Percentiles rank a stretch among this genome's conserved stretches.
Conservation (phyloP, 2,113 vertebrate species). For the Podarcis muralis region DNA sequence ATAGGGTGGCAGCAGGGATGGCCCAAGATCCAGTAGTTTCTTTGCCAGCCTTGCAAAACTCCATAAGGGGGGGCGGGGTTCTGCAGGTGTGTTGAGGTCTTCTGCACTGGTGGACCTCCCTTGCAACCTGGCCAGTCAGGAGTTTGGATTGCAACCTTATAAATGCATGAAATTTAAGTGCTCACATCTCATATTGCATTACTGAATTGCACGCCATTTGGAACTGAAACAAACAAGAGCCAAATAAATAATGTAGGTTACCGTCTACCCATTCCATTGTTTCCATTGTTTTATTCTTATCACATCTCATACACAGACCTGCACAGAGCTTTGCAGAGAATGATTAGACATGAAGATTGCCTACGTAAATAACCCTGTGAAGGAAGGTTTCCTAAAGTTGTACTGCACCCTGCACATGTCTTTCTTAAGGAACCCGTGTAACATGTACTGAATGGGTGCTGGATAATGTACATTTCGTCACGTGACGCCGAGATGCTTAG, state of each 20-base stretch:
- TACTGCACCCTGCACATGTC: not conserved
- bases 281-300: not conserved
- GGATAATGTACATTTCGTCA: not conserved
- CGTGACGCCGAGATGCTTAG: not conserved
- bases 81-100: too few relatives aligned
- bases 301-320: too few relatives aligned
- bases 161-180: conserved; percentile 30
- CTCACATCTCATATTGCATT: conserved; percentile 3
- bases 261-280: not conserved
- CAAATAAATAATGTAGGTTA: not conserved
- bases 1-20: too few relatives aligned
- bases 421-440: not conserved
- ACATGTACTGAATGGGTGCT: not conserved
- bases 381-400: not conserved
- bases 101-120: too few relatives aligned
- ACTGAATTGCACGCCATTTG: not conserved
- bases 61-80: too few relatives aligned
- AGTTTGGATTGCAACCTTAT: too few relatives aligned
- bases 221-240: conserved; percentile 22
- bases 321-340: not conserved
- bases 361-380: too few relatives aligned
- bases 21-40: too few relatives aligned
- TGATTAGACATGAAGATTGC: not conserved
- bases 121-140: too few relatives aligned
- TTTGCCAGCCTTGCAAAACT: too few relatives aligned